Evolutionary conservation across 2,888 invertebrate species (phyloP).

Genomic region (Eupsilia transversa): DNA sequence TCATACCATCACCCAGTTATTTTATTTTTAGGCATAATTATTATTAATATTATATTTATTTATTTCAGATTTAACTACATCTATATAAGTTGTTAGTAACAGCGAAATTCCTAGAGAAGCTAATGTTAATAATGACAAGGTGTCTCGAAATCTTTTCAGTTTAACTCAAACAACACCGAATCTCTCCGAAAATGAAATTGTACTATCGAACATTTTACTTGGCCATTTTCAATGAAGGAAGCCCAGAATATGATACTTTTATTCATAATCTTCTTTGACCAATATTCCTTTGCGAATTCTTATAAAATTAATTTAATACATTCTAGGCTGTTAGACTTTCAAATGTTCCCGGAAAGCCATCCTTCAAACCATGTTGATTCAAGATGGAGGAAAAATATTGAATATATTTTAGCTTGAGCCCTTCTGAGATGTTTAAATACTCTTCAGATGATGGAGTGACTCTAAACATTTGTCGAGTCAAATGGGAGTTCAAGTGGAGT

Average conservation of each 20-base stretch:
- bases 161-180: too few relatives aligned
- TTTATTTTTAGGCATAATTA: too few relatives aligned
- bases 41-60: too few relatives aligned
- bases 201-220: constrained; percentile 74
- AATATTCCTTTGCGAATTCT: constrained; percentile 43
- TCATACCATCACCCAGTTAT: too few relatives aligned
- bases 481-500: constrained; percentile 21
- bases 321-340: constrained; percentile 40
- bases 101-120: too few relatives aligned
- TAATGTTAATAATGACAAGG: too few relatives aligned
- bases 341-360: constrained; percentile 52
- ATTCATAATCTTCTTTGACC: constrained; percentile 61
- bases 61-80: too few relatives aligned
- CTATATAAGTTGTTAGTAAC: too few relatives aligned
- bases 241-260: constrained; percentile 33
- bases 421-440: constrained; percentile 42
- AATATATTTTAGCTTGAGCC: constrained; percentile 41
- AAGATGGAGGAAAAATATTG: constrained; percentile 48
- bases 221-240: constrained; percentile 66
- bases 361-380: constrained; percentile 37
- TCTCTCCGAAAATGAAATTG: too few relatives aligned
- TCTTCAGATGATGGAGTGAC: constrained; percentile 21
- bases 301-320: constrained; percentile 57
- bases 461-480: constrained; percentile 39
- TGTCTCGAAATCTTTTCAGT: too few relatives aligned